Evolutionary conservation across 2,888 invertebrate genomes (phyloP), one percentile per base, ranked within the genome.

Genomic region (Erebia aethiops): DNA sequence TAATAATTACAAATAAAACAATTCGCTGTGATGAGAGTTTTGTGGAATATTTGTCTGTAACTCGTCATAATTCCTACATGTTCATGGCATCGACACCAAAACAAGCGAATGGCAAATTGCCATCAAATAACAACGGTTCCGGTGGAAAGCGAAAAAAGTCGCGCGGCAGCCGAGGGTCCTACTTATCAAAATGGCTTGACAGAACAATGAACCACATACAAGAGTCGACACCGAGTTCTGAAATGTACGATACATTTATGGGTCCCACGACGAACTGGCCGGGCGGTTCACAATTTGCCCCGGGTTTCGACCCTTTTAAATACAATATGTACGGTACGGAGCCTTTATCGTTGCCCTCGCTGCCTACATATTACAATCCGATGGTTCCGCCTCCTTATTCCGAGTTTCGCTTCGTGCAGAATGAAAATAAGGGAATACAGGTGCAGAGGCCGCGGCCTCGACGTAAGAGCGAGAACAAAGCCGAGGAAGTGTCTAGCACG

Each of bases 331-430:
- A 94, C 78, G 90, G 92, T 2, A 94, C 94, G 72, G 96, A 96
- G 82, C 95, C 96, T 0, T 91, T 95, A 85, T 95, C 96, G 10
- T 86, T 96, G 75, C 96, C 96, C 16, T 90, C 95, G 77, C 94
- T 95, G 76, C 94, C 95, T 7, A 85, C 94, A 10, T 94, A 94
- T 79, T 95, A 93, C 81, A 87, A 83, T 76, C 86, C 89, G 69
- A 77, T 84, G 63, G 77, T 86, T 70, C 81, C 84, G 74, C 84
- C 87, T 64, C 84, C 86, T 65, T 84, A 85, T n/a, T 85, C 88
- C 9, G 91, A 91, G 51, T 88, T 85, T 76, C 85, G 90, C 10
- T 91, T 87, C 72, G 73, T 86, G 61, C 90, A 86, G 70, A 87
- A 80, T 76, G 84, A 85, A 64, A 88, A 87, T 77, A 91, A 90